Percentiles rank a stretch among this genome's conserved stretches.
These are phyloP conservation scores for Kryptolebias ocellatus DNA, from an alignment of 2,797 vertebrate genomes.

Conservation along the genomic window DNA sequence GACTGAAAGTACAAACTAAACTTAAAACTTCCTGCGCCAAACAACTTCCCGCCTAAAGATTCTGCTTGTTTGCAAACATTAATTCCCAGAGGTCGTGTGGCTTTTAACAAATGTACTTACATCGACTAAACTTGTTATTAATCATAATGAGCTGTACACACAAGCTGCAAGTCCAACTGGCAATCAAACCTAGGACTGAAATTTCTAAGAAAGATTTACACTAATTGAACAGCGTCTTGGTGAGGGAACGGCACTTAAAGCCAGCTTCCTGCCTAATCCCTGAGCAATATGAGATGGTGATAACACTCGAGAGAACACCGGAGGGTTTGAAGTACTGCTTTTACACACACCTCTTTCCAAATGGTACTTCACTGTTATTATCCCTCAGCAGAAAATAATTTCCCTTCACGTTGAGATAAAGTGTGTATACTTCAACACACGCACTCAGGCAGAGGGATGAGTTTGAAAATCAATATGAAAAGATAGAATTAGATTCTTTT, in stretches of 20 bases:
- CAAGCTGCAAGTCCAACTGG: background rate
- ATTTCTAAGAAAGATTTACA: slow-evolving; percentile 9
- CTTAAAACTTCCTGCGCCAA: too few species aligned
- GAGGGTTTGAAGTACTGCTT: slow-evolving; percentile 61
- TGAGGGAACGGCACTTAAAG: slow-evolving; percentile 5
- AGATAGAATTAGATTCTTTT: slow-evolving; percentile 35
- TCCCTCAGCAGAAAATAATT: slow-evolving; percentile 40
- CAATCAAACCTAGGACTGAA: background rate
- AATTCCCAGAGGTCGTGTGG: too few species aligned
- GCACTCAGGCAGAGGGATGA: slow-evolving; percentile 25
- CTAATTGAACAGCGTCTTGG: slow-evolving; percentile 17
- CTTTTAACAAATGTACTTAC: background rate
- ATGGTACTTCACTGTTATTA: slow-evolving; percentile 44
- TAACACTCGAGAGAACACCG: slow-evolving; percentile 47
- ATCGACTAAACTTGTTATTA: background rate
- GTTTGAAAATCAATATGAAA: slow-evolving; percentile 8
- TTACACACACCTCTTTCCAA: slow-evolving; percentile 53
- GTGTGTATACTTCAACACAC: slow-evolving; percentile 35
- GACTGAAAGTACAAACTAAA: too few species aligned
- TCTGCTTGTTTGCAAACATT: too few species aligned
- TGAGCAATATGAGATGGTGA: slow-evolving; percentile 37
- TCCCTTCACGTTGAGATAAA: slow-evolving; percentile 39
- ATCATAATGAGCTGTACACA: background rate
- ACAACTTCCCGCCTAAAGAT: too few species aligned
- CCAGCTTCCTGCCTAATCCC: slow-evolving; percentile 23